Evolutionary conservation across 2,888 invertebrate genomes (phyloP), one percentile per base, ranked within the genome.

Genomic region (Agriotes lineatus): DNA sequence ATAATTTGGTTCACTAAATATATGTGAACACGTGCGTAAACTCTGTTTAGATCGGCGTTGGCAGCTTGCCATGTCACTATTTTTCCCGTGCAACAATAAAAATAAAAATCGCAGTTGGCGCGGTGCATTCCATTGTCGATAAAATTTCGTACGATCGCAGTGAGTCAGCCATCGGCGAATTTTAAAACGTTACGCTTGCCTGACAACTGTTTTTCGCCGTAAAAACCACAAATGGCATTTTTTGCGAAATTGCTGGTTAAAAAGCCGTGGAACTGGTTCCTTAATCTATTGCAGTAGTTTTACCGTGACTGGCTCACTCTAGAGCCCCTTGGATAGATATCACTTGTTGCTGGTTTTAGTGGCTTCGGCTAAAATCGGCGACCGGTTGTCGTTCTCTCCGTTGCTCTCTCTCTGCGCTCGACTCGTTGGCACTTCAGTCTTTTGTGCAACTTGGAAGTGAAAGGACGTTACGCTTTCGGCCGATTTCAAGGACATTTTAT

Each of bases 321-420:
- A 20, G 16, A 30, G 61, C 52, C 52, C 70, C 69, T 71, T 70
- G 68, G 64, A 75, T 78, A 79, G 64, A 75, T 78, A 79, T 80
- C 80, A 80, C 80, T 80, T 80, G 80, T 80, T 80, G 80, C 80
- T 75, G 71, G 70, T 74, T 74, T 74, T 58, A 70, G 72, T 69
- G 68, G 67, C 68, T 67, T 77, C 78, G 78, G 77, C 60, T 68
- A 50, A 60, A 71, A 70, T 76, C 78, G 77, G 70, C 72, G 69
- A 73, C 72, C 73, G 73, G 75, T 71, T 73, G 61, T 33, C 45
- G 25, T 19, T 44, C 61, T 63, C 58, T 42, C 50, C 61, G 45
- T 54, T 48, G 33, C 39, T 52, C 57, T 39, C 25, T 20, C 56
- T 25, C 42, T 72, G 71, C 68, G 67, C 58, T 71, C 70, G 72